Base-by-base conservation (phyloP, 2,113 vertebrate genomes). In the Oplegnathus fasciatus region DNA sequence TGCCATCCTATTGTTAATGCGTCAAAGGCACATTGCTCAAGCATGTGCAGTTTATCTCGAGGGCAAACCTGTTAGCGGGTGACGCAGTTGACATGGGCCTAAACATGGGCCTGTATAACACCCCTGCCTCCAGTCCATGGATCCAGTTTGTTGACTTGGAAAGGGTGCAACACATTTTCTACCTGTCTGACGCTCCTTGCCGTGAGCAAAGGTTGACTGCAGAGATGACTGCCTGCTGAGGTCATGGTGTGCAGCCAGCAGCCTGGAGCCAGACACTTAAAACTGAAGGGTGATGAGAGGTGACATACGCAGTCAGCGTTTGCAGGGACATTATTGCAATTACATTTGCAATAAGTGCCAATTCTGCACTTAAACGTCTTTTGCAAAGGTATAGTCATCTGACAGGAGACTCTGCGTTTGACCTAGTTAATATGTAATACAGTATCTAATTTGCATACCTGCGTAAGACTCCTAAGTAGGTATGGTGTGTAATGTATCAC, bases 211-310 rank as follows among this genome's bases (percentile, higher is more conserved):
- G n/a, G 26, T 65, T 17, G 28, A n/a, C 22, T 58, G 40, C 28
- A 55, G 46, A 65, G 61, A 75, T 75, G 65, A 67, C 17, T 18
- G 6, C 24, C 24, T 52, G 64, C 86, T 80, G 69, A 85, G 44
- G 52, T 80, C 62, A n/a, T n/a, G n/a, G n/a, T n/a, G n/a, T n/a
- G n/a, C 26, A 34, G 54, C 55, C 60, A 28, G 20, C 37, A 48
- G 57, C 58, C 66, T 61, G 65, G 13, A 75, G 70, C 14, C 1
- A 26, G 11, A 69, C 13, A 3, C 69, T 37, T 37, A 0, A 2
- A 22, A 37, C 65, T 71, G 32, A 44, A 1, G 26, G 58, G 2
- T 22, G 9, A 30, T 22, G 65, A 52, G 32, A 67, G 4, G 26
- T 17, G 61, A 8, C 15, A 37, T 54, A 8, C 3, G 1, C 11